These are phyloP conservation scores for Smutsia temminckii DNA, from an alignment of 2,797 vertebrate species.

Conservation along the genomic window DNA sequence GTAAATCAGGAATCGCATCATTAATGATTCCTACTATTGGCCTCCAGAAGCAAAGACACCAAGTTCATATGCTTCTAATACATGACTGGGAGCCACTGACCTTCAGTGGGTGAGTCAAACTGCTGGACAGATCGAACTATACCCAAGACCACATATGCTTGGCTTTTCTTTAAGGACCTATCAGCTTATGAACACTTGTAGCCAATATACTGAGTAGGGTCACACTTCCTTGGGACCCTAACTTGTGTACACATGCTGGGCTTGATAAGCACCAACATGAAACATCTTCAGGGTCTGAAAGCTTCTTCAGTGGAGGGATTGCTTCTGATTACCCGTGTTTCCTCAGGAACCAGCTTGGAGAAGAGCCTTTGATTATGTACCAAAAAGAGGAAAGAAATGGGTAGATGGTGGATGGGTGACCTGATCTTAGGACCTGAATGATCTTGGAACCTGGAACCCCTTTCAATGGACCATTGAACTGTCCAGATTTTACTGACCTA, in stretches of 20 bases:
- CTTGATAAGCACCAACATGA: background rate
- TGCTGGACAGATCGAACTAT: too few relatives aligned
- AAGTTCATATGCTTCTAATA: background rate
- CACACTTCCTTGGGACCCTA: background rate
- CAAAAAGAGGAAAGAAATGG: background rate
- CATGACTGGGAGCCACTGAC: background rate
- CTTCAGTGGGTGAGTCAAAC: background rate
- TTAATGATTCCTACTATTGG: background rate
- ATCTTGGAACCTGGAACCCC: background rate
- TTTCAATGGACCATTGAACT: background rate
- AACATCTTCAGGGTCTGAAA: background rate
- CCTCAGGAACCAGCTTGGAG: background rate
- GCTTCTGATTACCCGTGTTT: background rate
- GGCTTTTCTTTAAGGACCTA: background rate
- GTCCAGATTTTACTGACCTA: background rate
- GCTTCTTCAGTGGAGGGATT: background rate
- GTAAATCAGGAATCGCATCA: conserved; percentile 32
- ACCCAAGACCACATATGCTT: background rate
- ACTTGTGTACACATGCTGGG: background rate
- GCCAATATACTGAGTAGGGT: fast-evolving
- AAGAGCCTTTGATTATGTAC: background rate
- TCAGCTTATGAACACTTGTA: too few relatives aligned
- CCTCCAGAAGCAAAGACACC: background rate
- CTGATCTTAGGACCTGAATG: background rate
- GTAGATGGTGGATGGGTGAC: too few relatives aligned